Conservation (phyloP, 2,113 vertebrate genomes). For the Poeciliopsis prolifica region DNA sequence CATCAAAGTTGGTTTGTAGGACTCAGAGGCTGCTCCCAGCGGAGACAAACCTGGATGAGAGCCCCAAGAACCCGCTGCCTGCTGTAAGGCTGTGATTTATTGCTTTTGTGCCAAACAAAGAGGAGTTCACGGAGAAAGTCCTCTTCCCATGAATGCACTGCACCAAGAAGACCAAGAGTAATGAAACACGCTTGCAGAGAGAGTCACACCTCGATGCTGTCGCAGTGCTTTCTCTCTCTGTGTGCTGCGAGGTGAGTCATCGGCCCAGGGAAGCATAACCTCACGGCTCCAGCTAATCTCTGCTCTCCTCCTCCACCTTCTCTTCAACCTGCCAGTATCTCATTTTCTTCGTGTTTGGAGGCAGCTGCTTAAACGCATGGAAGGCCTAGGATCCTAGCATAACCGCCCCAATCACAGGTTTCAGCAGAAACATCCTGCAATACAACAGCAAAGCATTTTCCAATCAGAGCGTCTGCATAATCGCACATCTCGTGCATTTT, state of each 20-base stretch:
- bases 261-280: conserved; percentile 69
- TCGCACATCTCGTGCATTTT: conserved; percentile 12
- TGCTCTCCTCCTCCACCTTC: conserved; percentile 58
- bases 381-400: conserved; percentile 44
- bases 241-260: conserved; percentile 81
- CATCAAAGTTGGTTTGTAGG: conserved; percentile 72
- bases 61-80: conserved; percentile 68
- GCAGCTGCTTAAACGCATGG: conserved; percentile 51
- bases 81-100: conserved; percentile 77
- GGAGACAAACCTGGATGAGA: conserved; percentile 69
- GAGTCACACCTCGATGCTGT: conserved; percentile 76
- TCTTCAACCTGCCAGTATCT: conserved; percentile 70
- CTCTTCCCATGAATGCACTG: conserved; percentile 77
- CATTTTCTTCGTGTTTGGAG: conserved; percentile 73
- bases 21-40: conserved; percentile 66
- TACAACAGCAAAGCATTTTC: conserved; percentile 3
- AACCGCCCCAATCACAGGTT: conserved; percentile 10
- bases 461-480: conserved; percentile 15
- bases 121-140: conserved; percentile 74
- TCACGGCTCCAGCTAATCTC: conserved; percentile 72
- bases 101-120: conserved; percentile 73
- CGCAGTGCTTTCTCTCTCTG: conserved; percentile 74
- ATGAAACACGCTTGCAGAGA: conserved; percentile 52
- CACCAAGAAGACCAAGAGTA: conserved; percentile 72
- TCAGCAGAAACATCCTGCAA: neutral